Base-by-base conservation (phyloP, 2,113 vertebrate genomes). In the Oreotragus oreotragus region DNA sequence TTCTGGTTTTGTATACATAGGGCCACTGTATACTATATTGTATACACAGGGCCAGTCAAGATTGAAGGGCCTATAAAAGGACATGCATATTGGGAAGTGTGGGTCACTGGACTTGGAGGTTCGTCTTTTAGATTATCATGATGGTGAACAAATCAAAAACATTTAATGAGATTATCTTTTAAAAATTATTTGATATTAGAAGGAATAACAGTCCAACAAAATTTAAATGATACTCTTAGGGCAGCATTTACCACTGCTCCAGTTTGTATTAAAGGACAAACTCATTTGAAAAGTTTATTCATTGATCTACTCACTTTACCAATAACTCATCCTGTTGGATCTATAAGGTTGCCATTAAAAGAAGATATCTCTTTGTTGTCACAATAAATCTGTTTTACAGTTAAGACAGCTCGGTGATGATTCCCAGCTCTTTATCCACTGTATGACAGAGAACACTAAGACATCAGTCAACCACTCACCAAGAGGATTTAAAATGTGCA, bases 371-470 rank as follows among this genome's bases (percentile, higher is more conserved):
- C 30, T 85, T 73, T 85, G 51, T 62, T 76, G 36, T 36, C 53
- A 85, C 11, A 94, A 64, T 90, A 94, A 97, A 92, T 96, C 53
- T 62, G 58, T 80, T 81, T 92, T 77, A 92, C 11, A 83, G 27
- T 58, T 94, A 73, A 86, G 47, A 92, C 11, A 85, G 23, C 27
- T 83, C 36, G 49, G n/a, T 92, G 43, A 49, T 91, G 57, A 84
- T 86, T 60, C 84, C 30, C 47, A 58, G 11, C 12, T 94, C 36
- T 96, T 90, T 95, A 62, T 86, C 16, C 33, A 81, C 33, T 47
- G 1, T 27, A 15, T 92, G 60, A 90, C 23, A 53, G 21, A 94
- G 51, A 95, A 86, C 4, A 21, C 17, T 70, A 5, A 36, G 17
- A 58, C 33, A 86, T 96, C 33, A 92, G 28, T 88, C 84, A 80